A percentile compares a stretch with the other conserved stretches of the same genome.
Evolutionary conservation across 2,888 invertebrate species (phyloP).

Genomic region (Caenorhabditis imperialis): DNA sequence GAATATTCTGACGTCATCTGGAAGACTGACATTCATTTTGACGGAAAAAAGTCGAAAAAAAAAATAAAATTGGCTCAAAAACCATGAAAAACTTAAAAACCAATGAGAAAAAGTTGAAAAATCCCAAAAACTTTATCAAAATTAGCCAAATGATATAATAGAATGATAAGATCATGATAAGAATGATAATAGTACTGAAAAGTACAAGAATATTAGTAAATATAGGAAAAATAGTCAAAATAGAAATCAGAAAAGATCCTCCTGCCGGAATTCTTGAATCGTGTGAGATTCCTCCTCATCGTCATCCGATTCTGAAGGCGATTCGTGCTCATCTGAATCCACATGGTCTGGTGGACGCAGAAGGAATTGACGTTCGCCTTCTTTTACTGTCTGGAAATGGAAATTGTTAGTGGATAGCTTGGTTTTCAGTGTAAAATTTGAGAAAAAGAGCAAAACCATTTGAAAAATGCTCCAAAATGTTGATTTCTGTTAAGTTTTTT

Average conservation of each 20-base stretch:
- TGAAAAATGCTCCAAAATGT: no score
- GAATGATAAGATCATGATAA: no score
- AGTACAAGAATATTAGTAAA: no score
- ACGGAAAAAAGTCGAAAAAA: neutral
- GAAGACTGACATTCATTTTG: neutral
- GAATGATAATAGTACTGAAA: no score
- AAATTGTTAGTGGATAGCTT: no score
- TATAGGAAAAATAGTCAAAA: slow-evolving; percentile 7
- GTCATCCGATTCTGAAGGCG: slow-evolving; percentile 9
- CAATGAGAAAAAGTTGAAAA: neutral
- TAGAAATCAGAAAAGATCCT: slow-evolving; percentile 1
- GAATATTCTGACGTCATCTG: neutral
- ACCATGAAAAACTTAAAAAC: neutral
- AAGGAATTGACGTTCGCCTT: no score
- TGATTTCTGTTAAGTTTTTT: neutral
- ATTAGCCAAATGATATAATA: slow-evolving; percentile 4
- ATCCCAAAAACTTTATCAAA: neutral
- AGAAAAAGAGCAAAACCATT: no score
- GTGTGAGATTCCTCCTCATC: slow-evolving; percentile 15
- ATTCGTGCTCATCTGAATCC: neutral
- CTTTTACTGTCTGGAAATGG: no score
- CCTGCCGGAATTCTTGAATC: neutral
- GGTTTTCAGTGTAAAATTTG: no score
- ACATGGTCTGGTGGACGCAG: no score
- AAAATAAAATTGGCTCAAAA: neutral